Base-by-base conservation (phyloP, 2,797 vertebrate species). In the Menidia menidia region DNA sequence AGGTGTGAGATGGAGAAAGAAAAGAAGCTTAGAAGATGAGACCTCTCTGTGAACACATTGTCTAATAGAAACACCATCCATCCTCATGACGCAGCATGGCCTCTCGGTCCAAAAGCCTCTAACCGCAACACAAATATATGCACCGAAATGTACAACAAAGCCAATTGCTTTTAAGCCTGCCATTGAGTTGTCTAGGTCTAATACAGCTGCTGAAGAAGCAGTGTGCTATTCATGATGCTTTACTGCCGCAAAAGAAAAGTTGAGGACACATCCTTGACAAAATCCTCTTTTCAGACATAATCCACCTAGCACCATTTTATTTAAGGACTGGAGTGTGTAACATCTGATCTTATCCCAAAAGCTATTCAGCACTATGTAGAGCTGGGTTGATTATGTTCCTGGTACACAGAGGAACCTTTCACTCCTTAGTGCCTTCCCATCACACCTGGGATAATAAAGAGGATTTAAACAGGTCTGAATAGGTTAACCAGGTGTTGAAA, bases 261-360 rank as follows among this genome's bases (percentile, higher is more conserved):
- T 96, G 95, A 96, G 96, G 96, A 94, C 96, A 95, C 91, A 95
- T 98, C 95, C 97, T 96, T 97, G 95, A 96, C 96, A 96, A 99
- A 99, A 98, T 97, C 97, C 97, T 97, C 97, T 97, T 98, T 98
- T 95, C 96, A 95, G 94, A 93, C 94, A 94, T 98, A 98, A 99
- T 98, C 97, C 96, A 98, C 96, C 96, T 97, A 93, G 94, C 91
- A 94, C 94, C 95, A 96, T 96, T 96, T 97, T 97, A 96, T 95
- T 96, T 90, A 94, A 97, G 96, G 96, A 96, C 95, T 97, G 92
- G 95, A 96, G 96, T 96, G 96, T 95, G 95, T 96, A 97, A 97
- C 97, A 98, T 98, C 95, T 97, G 95, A 95, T 96, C 96, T 96
- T 96, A 97, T 97, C 96, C 96, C 88, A 86, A 88, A 89, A 92